A percentile compares a stretch with the other conserved stretches of the same genome.
These are phyloP conservation scores for Oreotragus oreotragus DNA, from an alignment of 2,113 vertebrate genomes.

Conservation along the genomic window DNA sequence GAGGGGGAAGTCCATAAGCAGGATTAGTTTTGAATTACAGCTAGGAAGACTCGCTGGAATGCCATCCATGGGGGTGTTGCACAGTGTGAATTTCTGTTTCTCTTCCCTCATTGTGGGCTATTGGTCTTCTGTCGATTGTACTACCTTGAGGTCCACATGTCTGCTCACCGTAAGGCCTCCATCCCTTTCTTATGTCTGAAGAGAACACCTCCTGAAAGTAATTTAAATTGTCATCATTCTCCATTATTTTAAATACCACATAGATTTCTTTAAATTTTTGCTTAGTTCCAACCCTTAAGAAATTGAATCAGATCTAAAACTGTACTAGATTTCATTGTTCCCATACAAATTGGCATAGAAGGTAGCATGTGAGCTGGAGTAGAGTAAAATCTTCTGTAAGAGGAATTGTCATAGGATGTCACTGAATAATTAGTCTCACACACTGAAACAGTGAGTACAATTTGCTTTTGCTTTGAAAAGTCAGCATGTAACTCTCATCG, in stretches of 20 bases:
- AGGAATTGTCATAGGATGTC: background rate
- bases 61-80: background rate
- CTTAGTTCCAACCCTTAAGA: background rate
- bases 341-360: background rate
- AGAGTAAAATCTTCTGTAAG: background rate
- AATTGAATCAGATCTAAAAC: background rate
- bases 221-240: background rate
- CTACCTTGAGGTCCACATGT: background rate
- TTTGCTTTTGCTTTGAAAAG: background rate
- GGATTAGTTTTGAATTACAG: background rate
- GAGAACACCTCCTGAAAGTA: background rate
- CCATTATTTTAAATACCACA: background rate
- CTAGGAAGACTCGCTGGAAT: background rate
- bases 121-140: background rate
- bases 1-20: too few species aligned
- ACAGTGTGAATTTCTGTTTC: background rate
- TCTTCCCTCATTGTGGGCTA: background rate
- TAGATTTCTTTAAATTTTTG: background rate
- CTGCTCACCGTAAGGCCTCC: background rate
- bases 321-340: background rate
- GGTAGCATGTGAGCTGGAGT: background rate
- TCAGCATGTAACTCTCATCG: background rate
- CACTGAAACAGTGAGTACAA: accelerated
- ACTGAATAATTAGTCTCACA: background rate
- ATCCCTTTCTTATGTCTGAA: background rate